Base-by-base conservation (phyloP, 2,113 vertebrate species). In the Lutjanus erythropterus region DNA sequence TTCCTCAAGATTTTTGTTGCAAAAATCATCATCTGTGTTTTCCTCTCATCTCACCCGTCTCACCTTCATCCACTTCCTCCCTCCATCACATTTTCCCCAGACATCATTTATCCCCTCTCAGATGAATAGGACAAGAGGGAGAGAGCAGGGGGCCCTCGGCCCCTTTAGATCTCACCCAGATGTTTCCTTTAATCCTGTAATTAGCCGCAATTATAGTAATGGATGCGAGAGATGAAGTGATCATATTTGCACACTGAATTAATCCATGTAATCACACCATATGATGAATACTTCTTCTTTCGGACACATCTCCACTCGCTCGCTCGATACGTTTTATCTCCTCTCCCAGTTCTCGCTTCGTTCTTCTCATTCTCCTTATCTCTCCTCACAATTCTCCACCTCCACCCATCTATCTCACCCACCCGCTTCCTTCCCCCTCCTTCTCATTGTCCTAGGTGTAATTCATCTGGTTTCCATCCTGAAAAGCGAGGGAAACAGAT, bases 181-280 rank as follows among this genome's bases (percentile, higher is more conserved):
- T 89, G 83, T 75, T 78, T 82, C 75, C 87, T 93, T 93, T 91
- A 90, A 89, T 91, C 89, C 71, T 73, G 84, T 78, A 89, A 91
- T 91, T 89, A 93, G 70, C 83, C 68, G 60, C 78, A 93, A 91
- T 93, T 89, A 93, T 5, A 44, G 84, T 76, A 81, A 84, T 65
- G 65, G 82, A 78, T 75, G 71, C 67, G 46, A 25, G 62, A 81
- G 78, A 87, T 87, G 80, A 75, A 77, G 85, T 62, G 86, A 86
- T 81, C 76, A 67, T 84, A 91, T 89, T 92, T 87, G 89, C 88
- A 86, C 85, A 84, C 67, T 60, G 62, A 64, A 86, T 88, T 83
- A 78, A 82, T 88, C 86, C 60, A 55, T 78, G 61, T 75, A 64
- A 76, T 81, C 62, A 14, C 0, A 37, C 25, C 29, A 33, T 52